Base-by-base conservation (phyloP, 1,140 invertebrate genomes). In the Eufriesea mexicana region DNA sequence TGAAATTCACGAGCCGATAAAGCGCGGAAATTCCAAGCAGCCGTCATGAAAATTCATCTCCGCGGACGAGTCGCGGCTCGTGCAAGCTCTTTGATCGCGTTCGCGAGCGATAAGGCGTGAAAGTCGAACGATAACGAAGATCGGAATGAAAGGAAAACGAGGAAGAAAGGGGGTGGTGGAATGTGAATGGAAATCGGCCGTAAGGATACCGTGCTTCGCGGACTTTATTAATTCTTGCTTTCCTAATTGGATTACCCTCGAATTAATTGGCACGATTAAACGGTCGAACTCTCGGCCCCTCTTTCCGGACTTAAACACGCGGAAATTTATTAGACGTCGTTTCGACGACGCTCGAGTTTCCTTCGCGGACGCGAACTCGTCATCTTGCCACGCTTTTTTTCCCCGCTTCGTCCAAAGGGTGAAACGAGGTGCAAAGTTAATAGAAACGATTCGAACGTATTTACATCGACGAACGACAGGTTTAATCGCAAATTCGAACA, bases 181-280 rank as follows among this genome's bases (percentile, higher is more conserved):
- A 67, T 18, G 23, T 35, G 7, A 83, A 77, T 61, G 49, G 67
- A 83, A 78, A 83, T 83, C 16, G 10, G 8, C 20, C 16, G 25
- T 20, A n/a, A 28, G 73, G 45, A 61, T 54, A 68, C 12, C 61
- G 35, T 61, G 45, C 55, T 59, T 25, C 25, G 25, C 61, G 57
- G 66, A 82, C 62, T 86, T 88, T 81, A 88, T 82, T 82, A 84
- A 88, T 86, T 86, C 84, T 79, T 71, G 74, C 67, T 61, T 79
- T 77, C 81, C 81, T 88, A 84, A 88, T 84, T 88, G 84, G 84
- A 86, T 81, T 79, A 68, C 86, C 61, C 78, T 84, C 28, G 84
- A 84, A 86, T 84, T 86, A 86, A 88, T 88, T 86, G 81, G 71
- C 86, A 57, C 81, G 77, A 75, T 88, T 88, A 81, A 86, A 81